phyloP scores from a whole-genome alignment of 2,888 invertebrate species.

The Tetragonisca angustula region DNA sequence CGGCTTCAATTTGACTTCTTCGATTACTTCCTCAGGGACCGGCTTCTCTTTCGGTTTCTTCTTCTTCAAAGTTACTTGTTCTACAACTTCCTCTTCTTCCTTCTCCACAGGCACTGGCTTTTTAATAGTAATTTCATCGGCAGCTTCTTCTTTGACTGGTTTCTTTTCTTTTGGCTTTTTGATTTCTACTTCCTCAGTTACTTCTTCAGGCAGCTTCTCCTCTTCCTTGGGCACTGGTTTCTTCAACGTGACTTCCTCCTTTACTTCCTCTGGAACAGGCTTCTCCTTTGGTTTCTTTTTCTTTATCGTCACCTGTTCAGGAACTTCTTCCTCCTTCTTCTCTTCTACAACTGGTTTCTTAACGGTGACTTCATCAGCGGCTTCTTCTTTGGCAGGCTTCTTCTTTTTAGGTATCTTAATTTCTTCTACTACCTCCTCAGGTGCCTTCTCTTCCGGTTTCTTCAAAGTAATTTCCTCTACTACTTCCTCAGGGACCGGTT shows the following conservation, averaged over 20 bases:
- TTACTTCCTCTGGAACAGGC: slow-evolving; percentile 72
- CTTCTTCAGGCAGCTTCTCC: slow-evolving; percentile 76
- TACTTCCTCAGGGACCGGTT: slow-evolving; percentile 75
- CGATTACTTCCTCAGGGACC: slow-evolving; percentile 68
- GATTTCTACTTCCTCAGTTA: slow-evolving; percentile 69
- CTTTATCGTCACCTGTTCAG: slow-evolving; percentile 80
- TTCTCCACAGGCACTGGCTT: slow-evolving; percentile 70
- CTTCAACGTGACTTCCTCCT: slow-evolving; percentile 70
- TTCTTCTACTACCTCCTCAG: slow-evolving; percentile 70
- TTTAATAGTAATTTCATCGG: slow-evolving; percentile 83
- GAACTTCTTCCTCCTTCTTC: slow-evolving; percentile 64
- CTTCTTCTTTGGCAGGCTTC: slow-evolving; percentile 78
- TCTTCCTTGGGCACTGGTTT: slow-evolving; percentile 75
- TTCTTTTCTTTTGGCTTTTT: slow-evolving; percentile 71
- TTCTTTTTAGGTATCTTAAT: slow-evolving; percentile 67
- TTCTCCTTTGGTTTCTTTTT: slow-evolving; percentile 81
- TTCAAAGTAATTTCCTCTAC: slow-evolving; percentile 69
- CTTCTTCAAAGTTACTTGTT: slow-evolving; percentile 82
- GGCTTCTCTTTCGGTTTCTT: slow-evolving; percentile 79
- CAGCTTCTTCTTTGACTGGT: slow-evolving; percentile 79
- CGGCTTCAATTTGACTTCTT: slow-evolving; percentile 69
- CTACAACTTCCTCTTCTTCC: slow-evolving; percentile 63
- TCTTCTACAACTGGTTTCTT: slow-evolving; percentile 73
- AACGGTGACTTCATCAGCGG: slow-evolving; percentile 84
- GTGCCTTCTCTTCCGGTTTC: slow-evolving; percentile 72